phyloP scores from a whole-genome alignment of 2,797 vertebrate species.

The Pseudochaenichthys georgianus region DNA sequence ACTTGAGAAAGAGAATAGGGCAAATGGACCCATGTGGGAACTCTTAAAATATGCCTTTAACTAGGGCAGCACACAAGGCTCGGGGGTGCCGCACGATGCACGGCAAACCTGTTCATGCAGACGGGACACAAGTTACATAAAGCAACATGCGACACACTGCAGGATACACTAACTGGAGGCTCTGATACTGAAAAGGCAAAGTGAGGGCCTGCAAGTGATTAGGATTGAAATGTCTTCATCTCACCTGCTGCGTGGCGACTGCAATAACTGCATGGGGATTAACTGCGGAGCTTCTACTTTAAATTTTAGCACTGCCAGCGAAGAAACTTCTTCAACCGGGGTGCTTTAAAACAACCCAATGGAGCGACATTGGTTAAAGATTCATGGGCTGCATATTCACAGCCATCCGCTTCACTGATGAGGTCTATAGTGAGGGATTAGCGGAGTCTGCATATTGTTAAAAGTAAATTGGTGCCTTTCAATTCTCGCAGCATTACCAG shows the following conservation, averaged over 20 bases:
- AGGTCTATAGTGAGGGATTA: constrained; percentile 64
- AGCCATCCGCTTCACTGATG: constrained; percentile 64
- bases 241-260: constrained; percentile 50
- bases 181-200: constrained; percentile 9
- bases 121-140: constrained; percentile 48
- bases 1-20: constrained; percentile 76
- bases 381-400: constrained; percentile 63
- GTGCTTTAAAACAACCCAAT: constrained; percentile 55
- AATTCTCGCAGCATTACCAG: constrained; percentile 60
- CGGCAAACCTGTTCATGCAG: constrained; percentile 52
- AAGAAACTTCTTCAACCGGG: constrained; percentile 47
- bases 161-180: constrained; percentile 35
- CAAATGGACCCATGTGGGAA: constrained; percentile 77
- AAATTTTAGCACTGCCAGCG: constrained; percentile 47
- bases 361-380: constrained; percentile 58
- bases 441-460: constrained; percentile 67
- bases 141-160: constrained; percentile 39
- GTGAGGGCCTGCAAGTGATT: background rate
- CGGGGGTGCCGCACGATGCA: constrained; percentile 53
- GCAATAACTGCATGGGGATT: constrained; percentile 48
- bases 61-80: constrained; percentile 75
- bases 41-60: constrained; percentile 83
- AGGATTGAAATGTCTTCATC: constrained; percentile 21
- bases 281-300: constrained; percentile 34
- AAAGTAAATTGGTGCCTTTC: constrained; percentile 76